Evolutionary conservation across 2,797 vertebrate genomes (phyloP).

Genomic region (Atherinosoma microstoma): DNA sequence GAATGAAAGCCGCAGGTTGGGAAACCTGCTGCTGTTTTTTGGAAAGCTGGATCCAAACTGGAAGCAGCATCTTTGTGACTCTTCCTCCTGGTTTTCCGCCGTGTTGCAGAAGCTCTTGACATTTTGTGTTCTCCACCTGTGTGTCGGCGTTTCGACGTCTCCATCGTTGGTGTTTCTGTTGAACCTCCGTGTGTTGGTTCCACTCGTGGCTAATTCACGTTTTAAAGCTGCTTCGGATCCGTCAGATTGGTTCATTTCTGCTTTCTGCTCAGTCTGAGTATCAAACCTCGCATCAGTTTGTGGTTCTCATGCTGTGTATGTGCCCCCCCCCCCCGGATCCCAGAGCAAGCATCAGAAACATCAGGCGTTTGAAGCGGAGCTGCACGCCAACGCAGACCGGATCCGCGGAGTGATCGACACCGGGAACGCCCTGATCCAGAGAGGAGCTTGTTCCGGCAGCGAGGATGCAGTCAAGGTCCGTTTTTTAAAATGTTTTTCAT

Average conservation of each 20-base stretch:
- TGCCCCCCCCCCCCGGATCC: not conserved
- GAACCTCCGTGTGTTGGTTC: slow-evolving; percentile 7
- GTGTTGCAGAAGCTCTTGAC: slow-evolving; percentile 53
- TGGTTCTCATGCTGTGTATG: slow-evolving; percentile 13
- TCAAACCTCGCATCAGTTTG: too few relatives aligned
- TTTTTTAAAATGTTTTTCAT: too few relatives aligned
- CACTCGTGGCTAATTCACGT: too few relatives aligned
- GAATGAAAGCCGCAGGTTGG: not conserved
- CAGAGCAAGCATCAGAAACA: slow-evolving; percentile 99
- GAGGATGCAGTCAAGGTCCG: slow-evolving; percentile 98
- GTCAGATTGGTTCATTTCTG: too few relatives aligned
- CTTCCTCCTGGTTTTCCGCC: slow-evolving; percentile 44
- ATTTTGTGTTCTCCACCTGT: slow-evolving; percentile 52
- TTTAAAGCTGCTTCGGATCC: too few relatives aligned
- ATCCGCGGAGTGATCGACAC: slow-evolving; percentile 97
- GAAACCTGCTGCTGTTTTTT: not conserved
- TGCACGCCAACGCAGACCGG: slow-evolving; percentile 96
- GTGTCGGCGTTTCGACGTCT: slow-evolving; percentile 37
- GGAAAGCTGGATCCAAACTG: not conserved
- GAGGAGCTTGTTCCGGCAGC: slow-evolving; percentile 95
- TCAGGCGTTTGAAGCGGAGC: slow-evolving; percentile 97
- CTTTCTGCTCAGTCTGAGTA: too few relatives aligned
- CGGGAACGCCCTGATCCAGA: slow-evolving; percentile 94
- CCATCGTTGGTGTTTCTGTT: not conserved
- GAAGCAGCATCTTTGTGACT: slow-evolving; percentile 63